Percentiles rank a stretch among this genome's conserved stretches.
Conservation (phyloP, 2,797 vertebrate species). For the Gymnopithys bicolor region DNA sequence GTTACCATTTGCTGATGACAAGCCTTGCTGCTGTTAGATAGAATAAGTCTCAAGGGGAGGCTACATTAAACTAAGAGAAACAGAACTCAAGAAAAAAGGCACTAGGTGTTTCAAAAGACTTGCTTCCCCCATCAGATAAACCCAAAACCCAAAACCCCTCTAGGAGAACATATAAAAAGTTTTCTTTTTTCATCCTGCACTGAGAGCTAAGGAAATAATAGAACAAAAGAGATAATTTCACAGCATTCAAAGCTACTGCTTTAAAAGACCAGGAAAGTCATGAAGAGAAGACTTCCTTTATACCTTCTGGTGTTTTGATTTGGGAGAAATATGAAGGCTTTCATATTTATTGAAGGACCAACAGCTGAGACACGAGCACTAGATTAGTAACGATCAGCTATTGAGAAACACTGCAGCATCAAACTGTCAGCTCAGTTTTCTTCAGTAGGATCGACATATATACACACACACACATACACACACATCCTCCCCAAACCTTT, state of each 20-base stretch:
- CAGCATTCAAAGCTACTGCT: conserved; percentile 1
- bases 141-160: neutral
- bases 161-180: neutral
- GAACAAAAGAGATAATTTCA: conserved; percentile 11
- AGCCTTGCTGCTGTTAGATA: conserved; percentile 12
- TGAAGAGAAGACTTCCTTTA: conserved; percentile 25
- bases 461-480: accelerated
- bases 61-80: neutral
- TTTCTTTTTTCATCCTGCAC: neutral
- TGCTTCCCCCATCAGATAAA: conserved; percentile 1
- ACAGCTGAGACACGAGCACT: conserved; percentile 5
- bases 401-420: neutral
- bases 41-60: conserved; percentile 37
- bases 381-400: conserved; percentile 3
- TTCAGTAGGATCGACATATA: neutral
- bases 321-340: conserved; percentile 21
- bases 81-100: conserved; percentile 1
- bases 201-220: neutral
- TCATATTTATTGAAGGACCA: conserved; percentile 20
- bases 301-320: conserved; percentile 1
- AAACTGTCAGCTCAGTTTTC: neutral
- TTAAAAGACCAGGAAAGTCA: conserved; percentile 2
- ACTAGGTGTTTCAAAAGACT: conserved; percentile 36
- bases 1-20: conserved; percentile 32
- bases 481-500: accelerated